Conservation (phyloP, 2,113 vertebrate species). For the Tichodroma muraria region DNA sequence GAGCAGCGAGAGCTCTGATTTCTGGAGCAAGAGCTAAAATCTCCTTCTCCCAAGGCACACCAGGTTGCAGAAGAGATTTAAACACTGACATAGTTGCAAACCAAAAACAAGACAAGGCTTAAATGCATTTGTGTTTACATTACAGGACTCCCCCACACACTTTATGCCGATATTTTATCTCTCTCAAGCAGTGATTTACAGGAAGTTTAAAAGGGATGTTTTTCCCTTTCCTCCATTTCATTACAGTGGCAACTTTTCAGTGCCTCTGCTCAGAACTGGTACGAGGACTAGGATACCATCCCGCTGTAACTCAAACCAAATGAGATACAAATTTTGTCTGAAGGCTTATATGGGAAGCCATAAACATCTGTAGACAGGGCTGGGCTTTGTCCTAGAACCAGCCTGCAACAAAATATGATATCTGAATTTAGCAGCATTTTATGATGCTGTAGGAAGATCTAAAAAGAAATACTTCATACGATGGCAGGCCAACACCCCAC, state of each 20-base stretch:
- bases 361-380: constrained; percentile 31
- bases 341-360: constrained; percentile 29
- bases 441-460: not conserved
- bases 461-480: not conserved
- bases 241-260: not conserved
- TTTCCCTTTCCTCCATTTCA: not conserved
- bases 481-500: not conserved
- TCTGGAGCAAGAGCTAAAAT: not conserved
- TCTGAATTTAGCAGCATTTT: constrained; percentile 30
- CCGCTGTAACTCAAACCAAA: constrained; percentile 48
- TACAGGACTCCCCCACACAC: not conserved
- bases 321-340: constrained; percentile 44
- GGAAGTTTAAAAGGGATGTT: not conserved
- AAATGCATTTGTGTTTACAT: not conserved
- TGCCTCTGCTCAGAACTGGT: not conserved
- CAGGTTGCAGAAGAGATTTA: not conserved
- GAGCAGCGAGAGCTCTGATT: not conserved
- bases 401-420: constrained; percentile 28
- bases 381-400: constrained; percentile 30
- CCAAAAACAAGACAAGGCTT: not conserved
- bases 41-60: not conserved
- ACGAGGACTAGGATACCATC: not conserved
- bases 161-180: not conserved
- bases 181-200: not conserved
- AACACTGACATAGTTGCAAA: not conserved